phyloP scores from a whole-genome alignment of 2,888 invertebrate species.

The Hipparchia semele region DNA sequence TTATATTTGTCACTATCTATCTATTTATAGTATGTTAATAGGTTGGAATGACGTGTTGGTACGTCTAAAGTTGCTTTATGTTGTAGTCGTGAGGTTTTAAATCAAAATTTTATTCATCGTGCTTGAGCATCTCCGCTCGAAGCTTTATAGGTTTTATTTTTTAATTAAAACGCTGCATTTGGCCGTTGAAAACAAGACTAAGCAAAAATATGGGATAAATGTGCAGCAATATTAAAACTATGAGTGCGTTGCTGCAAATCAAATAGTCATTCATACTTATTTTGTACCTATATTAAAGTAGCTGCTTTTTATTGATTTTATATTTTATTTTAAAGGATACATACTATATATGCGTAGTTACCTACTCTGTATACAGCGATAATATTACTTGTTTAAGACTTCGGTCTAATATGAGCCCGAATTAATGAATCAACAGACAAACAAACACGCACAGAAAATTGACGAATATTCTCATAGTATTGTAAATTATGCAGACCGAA shows the following conservation, averaged over 20 bases:
- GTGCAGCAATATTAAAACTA: conserved; percentile 6
- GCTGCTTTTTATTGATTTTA: no score
- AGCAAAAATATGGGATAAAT: conserved; percentile 8
- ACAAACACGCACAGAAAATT: no score
- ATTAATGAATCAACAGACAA: no score
- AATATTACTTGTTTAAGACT: no score
- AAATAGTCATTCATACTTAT: not conserved
- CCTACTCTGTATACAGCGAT: no score
- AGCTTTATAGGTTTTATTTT: conserved; percentile 23
- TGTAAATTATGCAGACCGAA: no score
- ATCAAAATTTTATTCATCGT: conserved; percentile 29
- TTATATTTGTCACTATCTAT: no score
- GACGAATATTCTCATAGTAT: no score
- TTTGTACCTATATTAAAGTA: not conserved
- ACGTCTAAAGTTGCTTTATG: not conserved
- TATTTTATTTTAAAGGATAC: no score
- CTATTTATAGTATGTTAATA: not conserved
- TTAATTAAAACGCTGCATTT: conserved; percentile 23
- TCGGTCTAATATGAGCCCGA: no score
- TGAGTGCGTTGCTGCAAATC: not conserved
- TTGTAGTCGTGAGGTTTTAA: conserved; percentile 26
- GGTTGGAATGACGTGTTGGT: not conserved
- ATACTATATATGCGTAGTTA: no score
- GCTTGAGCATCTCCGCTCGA: conserved; percentile 17
- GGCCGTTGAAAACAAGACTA: conserved; percentile 10